phyloP scores from a whole-genome alignment of 2,888 invertebrate genomes.

The Ochropleura leucogaster region DNA sequence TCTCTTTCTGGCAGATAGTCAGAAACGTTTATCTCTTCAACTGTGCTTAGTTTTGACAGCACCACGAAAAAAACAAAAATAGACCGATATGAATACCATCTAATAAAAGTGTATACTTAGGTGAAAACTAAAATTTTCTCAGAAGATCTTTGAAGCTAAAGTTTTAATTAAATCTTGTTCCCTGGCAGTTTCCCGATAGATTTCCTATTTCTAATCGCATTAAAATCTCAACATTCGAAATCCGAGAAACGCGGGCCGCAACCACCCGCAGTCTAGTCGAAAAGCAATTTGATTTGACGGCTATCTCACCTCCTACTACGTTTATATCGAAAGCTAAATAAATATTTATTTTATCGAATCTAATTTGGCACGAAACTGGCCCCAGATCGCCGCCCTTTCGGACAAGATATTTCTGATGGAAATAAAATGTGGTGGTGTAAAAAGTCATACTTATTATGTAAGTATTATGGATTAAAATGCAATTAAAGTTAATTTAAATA shows the following conservation, averaged over 20 bases:
- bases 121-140: constrained; percentile 28
- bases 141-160: constrained; percentile 44
- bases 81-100: constrained; percentile 16
- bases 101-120: constrained; percentile 19
- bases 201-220: constrained; percentile 68
- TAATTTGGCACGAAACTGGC: constrained; percentile 88
- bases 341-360: constrained; percentile 89
- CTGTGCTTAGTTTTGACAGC: constrained; percentile 2
- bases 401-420: constrained; percentile 53
- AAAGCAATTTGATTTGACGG: constrained; percentile 89
- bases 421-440: constrained; percentile 51
- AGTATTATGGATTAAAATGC: neutral
- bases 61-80: constrained; percentile 10
- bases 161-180: constrained; percentile 56
- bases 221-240: constrained; percentile 77
- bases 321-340: constrained; percentile 90
- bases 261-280: constrained; percentile 87
- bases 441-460: constrained; percentile 12
- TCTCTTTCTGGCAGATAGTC: constrained; percentile 12
- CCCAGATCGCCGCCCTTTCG: constrained; percentile 76
- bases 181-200: constrained; percentile 56
- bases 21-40: constrained; percentile 22
- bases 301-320: constrained; percentile 89
- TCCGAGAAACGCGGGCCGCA: constrained; percentile 76
- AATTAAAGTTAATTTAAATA: too few species aligned